These are phyloP conservation scores for Meloe dianella DNA, from an alignment of 2,888 invertebrate species.

Conservation along the genomic window DNA sequence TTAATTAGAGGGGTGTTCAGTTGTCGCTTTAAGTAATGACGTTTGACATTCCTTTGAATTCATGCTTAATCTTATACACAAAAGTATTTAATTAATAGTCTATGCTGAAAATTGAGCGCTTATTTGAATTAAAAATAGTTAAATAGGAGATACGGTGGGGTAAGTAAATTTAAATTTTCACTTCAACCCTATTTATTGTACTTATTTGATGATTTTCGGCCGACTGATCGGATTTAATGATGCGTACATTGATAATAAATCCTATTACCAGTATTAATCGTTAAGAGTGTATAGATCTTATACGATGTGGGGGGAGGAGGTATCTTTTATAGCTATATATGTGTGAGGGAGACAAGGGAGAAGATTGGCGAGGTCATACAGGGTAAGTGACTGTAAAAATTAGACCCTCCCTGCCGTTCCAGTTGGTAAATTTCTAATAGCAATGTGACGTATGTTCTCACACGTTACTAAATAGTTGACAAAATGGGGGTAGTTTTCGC, in stretches of 20 bases:
- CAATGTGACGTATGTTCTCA: slow-evolving; percentile 24
- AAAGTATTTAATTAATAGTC: not conserved
- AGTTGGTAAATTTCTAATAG: slow-evolving; percentile 16
- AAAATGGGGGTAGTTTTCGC: slow-evolving; percentile 1
- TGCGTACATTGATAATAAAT: slow-evolving; percentile 46
- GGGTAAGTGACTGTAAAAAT: slow-evolving; percentile 21
- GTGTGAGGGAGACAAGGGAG: not conserved
- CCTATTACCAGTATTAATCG: slow-evolving; percentile 34
- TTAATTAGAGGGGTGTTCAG: slow-evolving; percentile 59
- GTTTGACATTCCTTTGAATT: slow-evolving; percentile 46
- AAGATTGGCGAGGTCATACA: slow-evolving; percentile 1
- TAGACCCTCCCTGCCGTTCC: slow-evolving; percentile 17
- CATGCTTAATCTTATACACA: slow-evolving; percentile 17
- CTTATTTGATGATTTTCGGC: slow-evolving; percentile 22
- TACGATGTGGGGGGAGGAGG: not conserved
- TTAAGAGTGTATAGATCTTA: slow-evolving; percentile 12
- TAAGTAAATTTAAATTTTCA: slow-evolving; percentile 3
- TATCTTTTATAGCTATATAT: not conserved
- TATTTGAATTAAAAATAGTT: not conserved
- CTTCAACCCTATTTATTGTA: slow-evolving; percentile 13
- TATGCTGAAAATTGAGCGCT: not conserved
- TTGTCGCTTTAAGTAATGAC: slow-evolving; percentile 53
- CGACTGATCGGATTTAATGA: slow-evolving; percentile 45
- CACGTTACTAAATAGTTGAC: slow-evolving; percentile 10
- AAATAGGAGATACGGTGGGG: not conserved